Conservation (phyloP, 2,113 vertebrate genomes). For the Camarhynchus parvulus region DNA sequence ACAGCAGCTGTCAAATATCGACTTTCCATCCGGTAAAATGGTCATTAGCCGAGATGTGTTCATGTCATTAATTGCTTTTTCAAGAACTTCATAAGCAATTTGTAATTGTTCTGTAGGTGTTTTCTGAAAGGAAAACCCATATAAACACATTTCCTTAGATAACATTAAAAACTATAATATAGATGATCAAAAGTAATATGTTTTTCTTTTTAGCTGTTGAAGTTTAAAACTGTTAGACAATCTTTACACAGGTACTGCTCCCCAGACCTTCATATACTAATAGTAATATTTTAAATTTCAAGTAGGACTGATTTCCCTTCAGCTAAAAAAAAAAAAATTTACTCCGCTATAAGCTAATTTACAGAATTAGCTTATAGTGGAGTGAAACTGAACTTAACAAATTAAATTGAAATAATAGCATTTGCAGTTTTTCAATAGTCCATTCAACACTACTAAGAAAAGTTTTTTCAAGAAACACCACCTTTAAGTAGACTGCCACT, state of each 20-base stretch:
- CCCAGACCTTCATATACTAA: background rate
- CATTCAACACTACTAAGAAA: background rate
- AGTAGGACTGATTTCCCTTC: background rate
- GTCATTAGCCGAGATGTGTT: slow-evolving; percentile 50
- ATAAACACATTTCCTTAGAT: background rate
- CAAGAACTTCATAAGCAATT: slow-evolving; percentile 78
- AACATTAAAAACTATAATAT: background rate
- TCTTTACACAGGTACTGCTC: background rate
- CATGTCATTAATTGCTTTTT: slow-evolving; percentile 77
- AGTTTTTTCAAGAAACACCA: background rate
- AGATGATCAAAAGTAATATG: background rate
- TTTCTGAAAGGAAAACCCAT: slow-evolving; percentile 75
- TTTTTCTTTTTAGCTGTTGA: background rate
- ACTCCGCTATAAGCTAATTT: background rate
- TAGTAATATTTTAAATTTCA: background rate
- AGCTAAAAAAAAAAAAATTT: background rate
- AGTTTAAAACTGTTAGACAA: background rate
- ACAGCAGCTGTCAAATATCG: slow-evolving; percentile 77
- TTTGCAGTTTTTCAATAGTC: background rate
- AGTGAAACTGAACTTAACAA: background rate
- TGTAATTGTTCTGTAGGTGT: slow-evolving; percentile 75
- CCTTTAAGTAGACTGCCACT: background rate
- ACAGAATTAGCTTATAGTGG: background rate
- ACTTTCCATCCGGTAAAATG: slow-evolving; percentile 65
- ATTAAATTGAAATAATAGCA: background rate